Percentiles rank a stretch among this genome's conserved stretches.
These are phyloP conservation scores for Lutraria lutraria DNA, from an alignment of 2,888 invertebrate genomes.

Conservation along the genomic window DNA sequence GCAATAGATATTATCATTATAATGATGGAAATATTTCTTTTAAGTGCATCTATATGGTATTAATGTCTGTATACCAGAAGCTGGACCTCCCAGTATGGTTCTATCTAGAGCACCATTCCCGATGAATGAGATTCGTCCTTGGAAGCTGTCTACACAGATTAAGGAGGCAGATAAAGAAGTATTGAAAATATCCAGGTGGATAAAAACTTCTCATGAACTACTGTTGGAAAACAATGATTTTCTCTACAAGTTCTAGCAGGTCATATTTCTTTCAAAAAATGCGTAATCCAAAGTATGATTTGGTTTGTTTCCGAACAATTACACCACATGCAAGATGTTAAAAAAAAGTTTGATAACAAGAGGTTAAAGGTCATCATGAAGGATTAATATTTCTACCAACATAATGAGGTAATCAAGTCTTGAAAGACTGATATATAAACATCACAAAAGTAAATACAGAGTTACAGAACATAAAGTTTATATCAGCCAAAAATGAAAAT, in stretches of 20 bases:
- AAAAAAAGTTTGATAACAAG: no score
- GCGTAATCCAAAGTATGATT: conserved; percentile 10
- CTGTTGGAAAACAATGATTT: conserved; percentile 35
- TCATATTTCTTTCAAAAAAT: neutral
- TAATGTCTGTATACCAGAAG: neutral
- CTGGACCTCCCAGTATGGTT: conserved; percentile 31
- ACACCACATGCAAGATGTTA: neutral
- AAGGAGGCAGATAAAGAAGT: conserved; percentile 39
- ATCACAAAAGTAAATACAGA: no score
- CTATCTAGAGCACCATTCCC: conserved; percentile 7
- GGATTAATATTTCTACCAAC: no score
- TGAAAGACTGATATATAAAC: no score
- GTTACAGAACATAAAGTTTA: no score
- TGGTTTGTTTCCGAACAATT: neutral
- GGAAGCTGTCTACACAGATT: conserved; percentile 42
- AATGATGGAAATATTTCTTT: neutral
- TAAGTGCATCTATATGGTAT: conserved; percentile 13
- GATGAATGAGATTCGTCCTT: conserved; percentile 26
- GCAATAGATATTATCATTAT: neutral
- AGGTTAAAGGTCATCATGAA: no score
- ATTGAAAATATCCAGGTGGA: conserved; percentile 41
- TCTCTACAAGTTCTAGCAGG: conserved; percentile 28
- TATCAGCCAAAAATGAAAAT: no score
- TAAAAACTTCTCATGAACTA: conserved; percentile 25
- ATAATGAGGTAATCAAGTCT: no score